These are phyloP conservation scores for Bombus superbus DNA, from an alignment of 1,140 invertebrate genomes.

Conservation along the genomic window DNA sequence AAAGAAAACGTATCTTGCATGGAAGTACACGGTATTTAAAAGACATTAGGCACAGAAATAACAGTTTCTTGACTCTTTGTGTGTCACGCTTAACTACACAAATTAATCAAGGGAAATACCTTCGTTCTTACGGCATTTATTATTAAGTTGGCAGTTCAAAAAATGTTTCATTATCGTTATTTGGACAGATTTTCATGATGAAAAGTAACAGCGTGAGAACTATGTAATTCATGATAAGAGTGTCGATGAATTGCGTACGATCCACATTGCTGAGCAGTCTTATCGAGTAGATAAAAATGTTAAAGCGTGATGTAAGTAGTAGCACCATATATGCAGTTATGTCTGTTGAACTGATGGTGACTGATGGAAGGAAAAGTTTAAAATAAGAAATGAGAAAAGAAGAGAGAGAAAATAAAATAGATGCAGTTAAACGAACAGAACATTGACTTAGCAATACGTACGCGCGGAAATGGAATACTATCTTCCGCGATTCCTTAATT, in stretches of 20 bases:
- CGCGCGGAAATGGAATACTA: conserved; percentile 50
- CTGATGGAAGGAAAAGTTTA: conserved; percentile 37
- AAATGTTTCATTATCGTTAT: conserved; percentile 62
- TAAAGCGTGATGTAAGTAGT: conserved; percentile 67
- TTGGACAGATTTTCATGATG: conserved; percentile 53
- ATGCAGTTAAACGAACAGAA: conserved; percentile 66
- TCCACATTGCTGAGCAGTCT: conserved; percentile 69
- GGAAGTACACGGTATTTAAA: conserved; percentile 66
- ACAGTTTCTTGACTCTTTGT: conserved; percentile 48
- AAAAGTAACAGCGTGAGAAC: conserved; percentile 52
- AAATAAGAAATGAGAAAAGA: background rate
- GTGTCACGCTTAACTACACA: conserved; percentile 40
- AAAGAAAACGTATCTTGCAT: conserved; percentile 59
- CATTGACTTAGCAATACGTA: conserved; percentile 68
- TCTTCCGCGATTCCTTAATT: conserved; percentile 49
- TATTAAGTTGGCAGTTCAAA: conserved; percentile 75
- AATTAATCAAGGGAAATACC: conserved; percentile 70
- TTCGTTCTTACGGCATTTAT: conserved; percentile 75
- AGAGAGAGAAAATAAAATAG: conserved; percentile 24
- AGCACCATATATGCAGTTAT: conserved; percentile 70
- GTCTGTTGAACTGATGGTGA: conserved; percentile 63
- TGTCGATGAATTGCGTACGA: conserved; percentile 54
- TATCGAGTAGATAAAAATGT: conserved; percentile 67
- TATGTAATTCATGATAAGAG: conserved; percentile 53
- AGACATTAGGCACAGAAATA: conserved; percentile 61